Conservation (phyloP, 2,888 invertebrate species). For the Coleophora deauratella region DNA sequence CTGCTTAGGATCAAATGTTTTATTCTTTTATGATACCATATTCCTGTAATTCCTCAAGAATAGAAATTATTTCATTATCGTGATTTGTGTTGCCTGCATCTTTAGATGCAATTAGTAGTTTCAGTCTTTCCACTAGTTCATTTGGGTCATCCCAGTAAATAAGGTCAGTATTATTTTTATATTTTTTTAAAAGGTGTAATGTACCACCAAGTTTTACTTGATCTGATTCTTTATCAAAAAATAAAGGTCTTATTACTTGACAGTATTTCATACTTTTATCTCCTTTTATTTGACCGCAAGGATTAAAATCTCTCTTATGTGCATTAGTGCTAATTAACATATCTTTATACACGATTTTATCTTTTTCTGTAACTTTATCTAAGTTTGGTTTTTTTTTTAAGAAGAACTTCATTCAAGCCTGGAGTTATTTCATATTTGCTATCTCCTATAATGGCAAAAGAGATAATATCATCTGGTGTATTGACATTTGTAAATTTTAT, state of each 20-base stretch:
- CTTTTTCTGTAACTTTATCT: slow-evolving; percentile 2
- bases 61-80: slow-evolving; percentile 32
- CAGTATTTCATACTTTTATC: slow-evolving; percentile 12
- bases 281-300: slow-evolving; percentile 12
- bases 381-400: slow-evolving; percentile 6
- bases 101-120: slow-evolving; percentile 16
- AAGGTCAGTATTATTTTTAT: slow-evolving; percentile 9
- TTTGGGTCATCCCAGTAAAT: slow-evolving; percentile 22
- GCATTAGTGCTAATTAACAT: slow-evolving; percentile 7
- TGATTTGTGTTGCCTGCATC: slow-evolving; percentile 18
- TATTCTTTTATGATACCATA: slow-evolving; percentile 10
- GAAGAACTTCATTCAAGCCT: slow-evolving; percentile 8
- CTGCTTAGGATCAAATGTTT: no score
- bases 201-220: slow-evolving; percentile 4
- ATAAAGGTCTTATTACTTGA: slow-evolving; percentile 8
- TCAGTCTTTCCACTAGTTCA: slow-evolving; percentile 18
- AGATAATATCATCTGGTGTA: no score
- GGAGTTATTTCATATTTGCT: slow-evolving; percentile 7
- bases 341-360: slow-evolving; percentile 2
- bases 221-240: background rate
- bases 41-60: slow-evolving; percentile 24
- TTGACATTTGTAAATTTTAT: no score
- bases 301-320: slow-evolving; percentile 12
- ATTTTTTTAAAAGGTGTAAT: slow-evolving; percentile 12
- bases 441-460: background rate